phyloP scores from a whole-genome alignment of 1,140 invertebrate species.

The Papilio glaucus region DNA sequence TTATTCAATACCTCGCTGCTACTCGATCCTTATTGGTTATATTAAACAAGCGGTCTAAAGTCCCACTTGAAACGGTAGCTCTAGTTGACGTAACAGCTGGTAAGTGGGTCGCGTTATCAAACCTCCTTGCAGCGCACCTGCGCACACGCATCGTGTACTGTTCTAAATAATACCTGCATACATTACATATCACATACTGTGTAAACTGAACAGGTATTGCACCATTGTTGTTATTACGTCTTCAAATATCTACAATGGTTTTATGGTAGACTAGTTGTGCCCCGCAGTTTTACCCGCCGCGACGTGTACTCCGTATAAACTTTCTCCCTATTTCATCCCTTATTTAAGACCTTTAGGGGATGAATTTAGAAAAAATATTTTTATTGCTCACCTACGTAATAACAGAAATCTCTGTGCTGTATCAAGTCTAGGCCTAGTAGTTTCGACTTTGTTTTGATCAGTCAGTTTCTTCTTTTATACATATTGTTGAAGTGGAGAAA shows the following conservation, averaged over 20 bases:
- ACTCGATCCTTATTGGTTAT: conserved; percentile 12
- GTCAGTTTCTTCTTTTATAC: no score
- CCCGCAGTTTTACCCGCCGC: no score
- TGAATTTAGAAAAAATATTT: no score
- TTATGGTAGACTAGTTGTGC: no score
- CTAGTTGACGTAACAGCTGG: conserved; percentile 1
- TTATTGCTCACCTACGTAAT: no score
- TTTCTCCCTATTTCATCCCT: no score
- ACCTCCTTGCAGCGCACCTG: conserved; percentile 42
- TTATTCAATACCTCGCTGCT: background rate
- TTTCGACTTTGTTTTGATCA: no score
- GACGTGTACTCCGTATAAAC: no score
- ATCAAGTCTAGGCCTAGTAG: no score
- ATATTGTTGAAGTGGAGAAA: no score
- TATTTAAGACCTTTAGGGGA: no score
- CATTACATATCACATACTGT: conserved; percentile 2
- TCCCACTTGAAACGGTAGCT: conserved; percentile 12
- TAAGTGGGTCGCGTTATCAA: conserved; percentile 52
- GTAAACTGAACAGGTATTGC: background rate
- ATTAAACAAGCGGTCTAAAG: conserved; percentile 19
- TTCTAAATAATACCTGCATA: conserved; percentile 5
- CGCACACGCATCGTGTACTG: conserved; percentile 9
- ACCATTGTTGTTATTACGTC: background rate
- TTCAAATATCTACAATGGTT: background rate
- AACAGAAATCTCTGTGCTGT: no score